phyloP scores from a whole-genome alignment of 2,797 vertebrate species.

The Botia kubotai region DNA sequence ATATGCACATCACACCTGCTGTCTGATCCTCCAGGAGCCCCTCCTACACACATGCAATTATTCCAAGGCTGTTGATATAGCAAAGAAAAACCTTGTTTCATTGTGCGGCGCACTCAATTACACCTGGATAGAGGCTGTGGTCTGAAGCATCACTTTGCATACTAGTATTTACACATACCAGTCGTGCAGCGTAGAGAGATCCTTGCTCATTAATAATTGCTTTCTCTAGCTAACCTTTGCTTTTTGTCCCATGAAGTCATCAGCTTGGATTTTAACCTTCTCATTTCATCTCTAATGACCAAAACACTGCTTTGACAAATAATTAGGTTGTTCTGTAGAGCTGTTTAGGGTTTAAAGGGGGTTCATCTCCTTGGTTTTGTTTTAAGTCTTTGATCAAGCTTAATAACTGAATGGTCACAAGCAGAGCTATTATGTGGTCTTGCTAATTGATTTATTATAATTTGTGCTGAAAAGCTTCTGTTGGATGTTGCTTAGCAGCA shows the following conservation, averaged over 20 bases:
- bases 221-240: not conserved
- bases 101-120: not conserved
- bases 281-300: not conserved
- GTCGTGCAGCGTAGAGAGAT: not conserved
- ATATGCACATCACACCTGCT: slow-evolving; percentile 10
- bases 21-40: not conserved
- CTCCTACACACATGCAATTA: slow-evolving; percentile 7
- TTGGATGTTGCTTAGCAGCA: not conserved
- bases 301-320: not conserved
- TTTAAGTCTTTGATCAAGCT: not conserved
- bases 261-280: not conserved
- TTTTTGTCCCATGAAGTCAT: not conserved
- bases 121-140: not conserved
- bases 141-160: slow-evolving; percentile 7
- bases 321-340: slow-evolving; percentile 1
- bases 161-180: slow-evolving; percentile 28
- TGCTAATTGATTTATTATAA: slow-evolving; percentile 3
- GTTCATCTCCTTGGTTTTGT: not conserved
- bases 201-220: slow-evolving; percentile 6
- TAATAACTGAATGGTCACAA: not conserved
- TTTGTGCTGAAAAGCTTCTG: not conserved
- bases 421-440: not conserved
- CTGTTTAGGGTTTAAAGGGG: not conserved
- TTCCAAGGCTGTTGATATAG: slow-evolving; percentile 11
- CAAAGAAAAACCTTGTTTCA: slow-evolving; percentile 17